Evolutionary conservation across 1,140 invertebrate species (phyloP).

Genomic region (Zophobas atratus): DNA sequence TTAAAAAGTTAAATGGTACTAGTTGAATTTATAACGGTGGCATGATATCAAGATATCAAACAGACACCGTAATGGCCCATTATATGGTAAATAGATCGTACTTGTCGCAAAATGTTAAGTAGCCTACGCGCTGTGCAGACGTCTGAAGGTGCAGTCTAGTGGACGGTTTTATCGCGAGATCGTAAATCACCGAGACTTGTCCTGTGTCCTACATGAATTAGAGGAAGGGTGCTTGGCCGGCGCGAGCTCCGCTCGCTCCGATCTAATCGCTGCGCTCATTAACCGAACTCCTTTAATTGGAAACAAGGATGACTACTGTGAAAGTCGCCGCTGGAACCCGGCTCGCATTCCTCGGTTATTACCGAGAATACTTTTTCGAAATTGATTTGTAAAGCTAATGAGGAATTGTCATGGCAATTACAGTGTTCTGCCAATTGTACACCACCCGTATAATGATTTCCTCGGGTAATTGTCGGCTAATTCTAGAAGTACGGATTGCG

Average conservation of each 20-base stretch:
- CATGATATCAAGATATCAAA: conserved; percentile 57
- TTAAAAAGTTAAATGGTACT: conserved; percentile 52
- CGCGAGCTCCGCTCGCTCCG: too few species aligned
- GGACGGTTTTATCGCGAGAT: conserved; percentile 55
- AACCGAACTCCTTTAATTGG: too few species aligned
- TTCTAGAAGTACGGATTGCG: conserved; percentile 4
- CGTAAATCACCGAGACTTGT: conserved; percentile 59
- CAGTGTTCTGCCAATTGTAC: too few species aligned
- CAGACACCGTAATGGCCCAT: conserved; percentile 54
- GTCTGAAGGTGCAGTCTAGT: conserved; percentile 31
- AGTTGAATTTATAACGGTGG: conserved; percentile 46
- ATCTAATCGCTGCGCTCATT: too few species aligned
- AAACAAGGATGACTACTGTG: too few species aligned
- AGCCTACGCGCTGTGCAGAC: conserved; percentile 48
- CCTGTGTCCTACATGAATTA: conserved; percentile 43
- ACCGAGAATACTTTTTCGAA: too few species aligned
- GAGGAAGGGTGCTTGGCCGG: too few species aligned
- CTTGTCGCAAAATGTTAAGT: conserved; percentile 48
- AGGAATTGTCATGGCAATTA: too few species aligned
- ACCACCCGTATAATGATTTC: not conserved
- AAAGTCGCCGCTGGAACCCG: too few species aligned
- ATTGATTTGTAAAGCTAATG: too few species aligned
- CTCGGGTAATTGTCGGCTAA: conserved; percentile 25
- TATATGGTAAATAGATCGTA: conserved; percentile 59
- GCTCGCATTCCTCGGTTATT: too few species aligned